Evolutionary conservation across 1,140 invertebrate species (phyloP), one percentile per base, ranked within the genome.

Genomic region (Meloidogyne exigua): DNA sequence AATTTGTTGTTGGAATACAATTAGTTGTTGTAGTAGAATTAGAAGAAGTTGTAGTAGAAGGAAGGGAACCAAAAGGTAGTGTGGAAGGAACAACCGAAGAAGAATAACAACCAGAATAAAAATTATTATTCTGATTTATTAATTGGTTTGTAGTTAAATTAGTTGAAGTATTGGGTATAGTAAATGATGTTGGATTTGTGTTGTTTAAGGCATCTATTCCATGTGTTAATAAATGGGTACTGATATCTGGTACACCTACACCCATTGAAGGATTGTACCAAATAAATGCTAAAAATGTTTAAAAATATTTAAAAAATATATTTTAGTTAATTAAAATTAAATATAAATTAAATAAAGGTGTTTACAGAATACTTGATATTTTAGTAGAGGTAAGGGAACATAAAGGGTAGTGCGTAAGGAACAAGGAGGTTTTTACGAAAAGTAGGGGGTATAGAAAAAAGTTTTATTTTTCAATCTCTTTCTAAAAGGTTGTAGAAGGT

Each of bases 51-150:
- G 36, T 39, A 9, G 49, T 57, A n/a, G 49, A n/a, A 4, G 49
- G 12, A 2, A 44, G 4, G 42, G 49, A 12, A 0, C 13, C 7
- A 15, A 5, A 7, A n/a, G 49, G 49, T 57, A 57, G n/a, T 57
- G 49, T 57, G 49, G 49, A n/a, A 7, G 49, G 49, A n/a, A 57
- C 18, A 57, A 57, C 7, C 4, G 7, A 12, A n/a, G 7, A 12
- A n/a, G 7, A 12, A n/a, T 0, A 12, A n/a, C 18, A 44, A 44
- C 42, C 42, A 44, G 12, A 15, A 57, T 57, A 57, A 57, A 57
- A 57, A 57, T 57, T 57, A 57, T 57, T 57, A 57, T 57, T 57
- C 21, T 57, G 49, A 57, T 57, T 57, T n/a, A n/a, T n/a, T n/a
- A n/a, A 21, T 15, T 57, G 49, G n/a, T n/a, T 57, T n/a, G 49